Conservation (phyloP, 2,113 vertebrate species). For the Otocyon megalotis region DNA sequence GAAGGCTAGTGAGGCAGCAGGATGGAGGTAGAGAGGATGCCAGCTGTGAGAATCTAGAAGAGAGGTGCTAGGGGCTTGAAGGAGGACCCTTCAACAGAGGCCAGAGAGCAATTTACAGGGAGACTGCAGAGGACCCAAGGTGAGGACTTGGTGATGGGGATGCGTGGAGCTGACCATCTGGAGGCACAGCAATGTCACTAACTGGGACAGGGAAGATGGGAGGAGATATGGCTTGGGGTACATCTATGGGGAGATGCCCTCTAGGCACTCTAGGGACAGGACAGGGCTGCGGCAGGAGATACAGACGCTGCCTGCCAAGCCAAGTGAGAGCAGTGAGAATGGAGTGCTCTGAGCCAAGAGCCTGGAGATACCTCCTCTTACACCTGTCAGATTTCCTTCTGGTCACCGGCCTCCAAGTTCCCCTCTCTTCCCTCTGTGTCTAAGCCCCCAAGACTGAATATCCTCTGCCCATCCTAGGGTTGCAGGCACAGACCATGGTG, state of each 20-base stretch:
- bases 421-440: not conserved
- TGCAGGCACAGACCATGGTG: not conserved
- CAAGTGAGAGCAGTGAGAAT: slow-evolving; percentile 53
- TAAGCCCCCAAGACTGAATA: not conserved
- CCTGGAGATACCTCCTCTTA: slow-evolving; percentile 24
- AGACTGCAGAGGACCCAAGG: fast-evolving
- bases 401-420: not conserved
- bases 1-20: not conserved
- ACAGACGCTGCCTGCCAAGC: slow-evolving; percentile 61
- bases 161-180: not conserved
- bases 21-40: not conserved
- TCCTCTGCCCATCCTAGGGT: not conserved
- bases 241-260: not conserved
- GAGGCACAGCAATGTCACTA: not conserved
- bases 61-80: not conserved
- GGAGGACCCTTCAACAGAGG: not conserved
- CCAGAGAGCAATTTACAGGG: not conserved
- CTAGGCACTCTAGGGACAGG: not conserved
- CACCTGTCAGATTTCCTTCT: slow-evolving; percentile 5
- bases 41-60: not conserved
- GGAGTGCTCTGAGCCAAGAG: slow-evolving; percentile 45
- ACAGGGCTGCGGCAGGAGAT: not conserved
- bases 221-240: not conserved
- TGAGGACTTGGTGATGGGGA: not conserved
- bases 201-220: not conserved